Evolutionary conservation across 2,113 vertebrate species (phyloP), one percentile per base, ranked within the genome.

Genomic region (Phrynosoma platyrhinos): DNA sequence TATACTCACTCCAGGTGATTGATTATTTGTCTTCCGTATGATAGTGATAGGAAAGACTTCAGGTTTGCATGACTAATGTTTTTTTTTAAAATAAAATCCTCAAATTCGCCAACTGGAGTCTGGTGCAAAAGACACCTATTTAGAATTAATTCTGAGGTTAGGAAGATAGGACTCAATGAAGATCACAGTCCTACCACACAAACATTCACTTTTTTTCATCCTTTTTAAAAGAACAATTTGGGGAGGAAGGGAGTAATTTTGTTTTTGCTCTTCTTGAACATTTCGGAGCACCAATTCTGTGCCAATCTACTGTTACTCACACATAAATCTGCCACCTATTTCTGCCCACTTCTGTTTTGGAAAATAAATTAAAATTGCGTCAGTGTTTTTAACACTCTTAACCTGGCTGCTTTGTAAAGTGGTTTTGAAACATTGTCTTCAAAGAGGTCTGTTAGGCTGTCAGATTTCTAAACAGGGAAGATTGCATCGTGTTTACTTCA

Each of bases 381-480:
- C 9, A 23, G 10, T 82, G 74, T 72, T 66, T 52, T 7, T 18
- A 76, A 76, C 20, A 16, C 90, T 88, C 92, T 89, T 71, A 30
- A 76, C 79, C 25, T 30, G 88, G 89, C 71, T 92, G 81, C 76
- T 93, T 8, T 81, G 86, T 87, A 90, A 90, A 82, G 23, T 81
- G 82, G 62, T 94, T 96, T 95, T 93, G 93, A 95, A 95, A 93
- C 91, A 55, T 2, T 68, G 88, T 94, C 92, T 93, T 93, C 84
- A 94, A 94, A 90, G 79, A 79, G 74, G 83, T 90, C 81, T 85
- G 92, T 92, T 91, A 93, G 82, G 74, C 88, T 90, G 58, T 82
- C 80, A 89, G 84, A 94, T 95, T 97, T 93, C 93, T 91, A 93
- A 95, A 96, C 93, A 95, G 95, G 36, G 95, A 97, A 95, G 88